Base-by-base conservation (phyloP, 1,140 invertebrate genomes). In the Paraescarpia echinospica region DNA sequence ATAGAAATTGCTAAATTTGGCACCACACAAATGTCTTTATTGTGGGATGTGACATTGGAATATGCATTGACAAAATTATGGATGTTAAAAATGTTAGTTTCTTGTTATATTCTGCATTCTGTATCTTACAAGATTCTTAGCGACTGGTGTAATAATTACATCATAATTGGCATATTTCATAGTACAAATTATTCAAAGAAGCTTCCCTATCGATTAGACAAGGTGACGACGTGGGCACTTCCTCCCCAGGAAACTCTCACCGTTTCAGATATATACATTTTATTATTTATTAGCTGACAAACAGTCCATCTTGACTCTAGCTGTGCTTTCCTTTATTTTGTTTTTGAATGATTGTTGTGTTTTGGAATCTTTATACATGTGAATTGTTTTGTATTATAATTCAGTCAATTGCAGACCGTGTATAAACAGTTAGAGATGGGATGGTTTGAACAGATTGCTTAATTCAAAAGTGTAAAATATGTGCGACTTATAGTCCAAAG, bases 281-380 rank as follows among this genome's bases (percentile, higher is more conserved):
- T 77, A 77, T 77, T 77, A 77, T 77, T 77, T 77, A 77, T 77
- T 77, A 77, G 59, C 59, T 77, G 59, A 77, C 59, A 77, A 77
- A 77, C 59, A 77, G 59, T 77, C 59, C 14, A 27, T 77, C 9
- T 51, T 77, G 59, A 27, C 59, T 77, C 27, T 77, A 77, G 59
- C 59, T 77, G 59, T 77, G 59, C 59, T 77, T 77, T 77, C 59
- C 2, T 77, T 77, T 77, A 77, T 77, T 77, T 12, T 8, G 8
- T 77, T 77, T 22, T 77, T 77, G 48, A 51, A 51, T 51, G 48
- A 51, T 51, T 51, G 48, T 77, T 27, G 59, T 77, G 59, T 77
- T 77, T 77, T 77, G 59, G 59, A 77, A 77, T 77, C 59, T 18
- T 77, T 77, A 77, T 77, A 77, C 59, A 77, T 77, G 59, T 77